Evolutionary conservation across 2,797 vertebrate species (phyloP).

Genomic region (Xiphorhynchus erythropygius): DNA sequence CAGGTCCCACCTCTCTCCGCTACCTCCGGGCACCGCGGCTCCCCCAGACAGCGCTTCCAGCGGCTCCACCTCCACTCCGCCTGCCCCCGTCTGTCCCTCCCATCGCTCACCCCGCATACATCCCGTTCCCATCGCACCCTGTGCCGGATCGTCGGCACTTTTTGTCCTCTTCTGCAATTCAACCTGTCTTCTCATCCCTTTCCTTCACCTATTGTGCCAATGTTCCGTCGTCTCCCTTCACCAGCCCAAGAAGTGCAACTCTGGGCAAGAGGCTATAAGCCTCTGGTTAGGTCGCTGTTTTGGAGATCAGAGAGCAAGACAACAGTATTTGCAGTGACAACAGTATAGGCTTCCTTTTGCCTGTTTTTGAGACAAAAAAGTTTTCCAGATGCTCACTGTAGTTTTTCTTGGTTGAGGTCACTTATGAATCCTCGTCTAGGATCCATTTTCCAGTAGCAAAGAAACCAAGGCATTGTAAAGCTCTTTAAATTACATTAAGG

Average conservation of each 20-base stretch:
- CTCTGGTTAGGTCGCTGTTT: background rate
- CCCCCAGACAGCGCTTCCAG: background rate
- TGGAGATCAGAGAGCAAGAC: background rate
- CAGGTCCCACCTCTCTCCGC: background rate
- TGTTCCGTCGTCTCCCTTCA: background rate
- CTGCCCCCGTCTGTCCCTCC: background rate
- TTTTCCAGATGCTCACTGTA: background rate
- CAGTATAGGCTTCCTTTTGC: background rate
- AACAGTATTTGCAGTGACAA: background rate
- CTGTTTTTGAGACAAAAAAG: too few relatives aligned
- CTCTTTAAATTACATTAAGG: background rate
- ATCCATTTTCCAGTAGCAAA: background rate
- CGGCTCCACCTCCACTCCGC: background rate
- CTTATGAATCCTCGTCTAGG: background rate
- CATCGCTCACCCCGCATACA: background rate
- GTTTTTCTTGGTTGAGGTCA: background rate
- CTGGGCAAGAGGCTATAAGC: background rate
- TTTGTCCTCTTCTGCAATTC: too few relatives aligned
- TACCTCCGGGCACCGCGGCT: background rate
- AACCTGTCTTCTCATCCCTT: too few relatives aligned
- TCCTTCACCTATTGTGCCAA: background rate
- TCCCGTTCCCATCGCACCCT: background rate
- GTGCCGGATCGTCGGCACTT: background rate
- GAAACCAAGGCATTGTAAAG: background rate
- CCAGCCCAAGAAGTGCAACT: background rate